Percentiles rank a stretch among this genome's conserved stretches.
Conservation (phyloP, 2,113 vertebrate genomes). For the Pluvialis apricaria region DNA sequence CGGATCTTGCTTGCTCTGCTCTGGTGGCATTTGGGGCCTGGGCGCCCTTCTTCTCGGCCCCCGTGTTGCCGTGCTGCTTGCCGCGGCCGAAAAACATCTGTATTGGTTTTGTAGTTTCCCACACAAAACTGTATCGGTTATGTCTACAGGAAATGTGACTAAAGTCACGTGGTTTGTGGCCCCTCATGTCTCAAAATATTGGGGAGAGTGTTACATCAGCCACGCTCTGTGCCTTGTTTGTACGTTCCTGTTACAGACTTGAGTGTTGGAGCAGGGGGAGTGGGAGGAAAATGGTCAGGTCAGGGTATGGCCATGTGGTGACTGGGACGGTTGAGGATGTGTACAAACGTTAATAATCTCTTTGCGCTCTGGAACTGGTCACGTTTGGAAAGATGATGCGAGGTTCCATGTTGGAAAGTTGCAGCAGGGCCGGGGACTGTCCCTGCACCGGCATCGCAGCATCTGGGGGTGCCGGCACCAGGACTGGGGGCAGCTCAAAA, state of each 20-base stretch:
- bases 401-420: fast-evolving
- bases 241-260: fast-evolving
- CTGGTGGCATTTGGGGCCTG: fast-evolving
- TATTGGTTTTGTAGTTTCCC: background rate
- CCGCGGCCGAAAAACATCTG: too few relatives aligned
- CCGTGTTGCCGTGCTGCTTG: fast-evolving
- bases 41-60: fast-evolving
- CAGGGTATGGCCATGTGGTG: background rate
- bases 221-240: fast-evolving
- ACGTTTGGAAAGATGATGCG: fast-evolving
- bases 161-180: fast-evolving
- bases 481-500: background rate
- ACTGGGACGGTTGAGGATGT: fast-evolving
- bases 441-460: fast-evolving
- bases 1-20: fast-evolving
- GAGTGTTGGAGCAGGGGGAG: background rate
- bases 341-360: fast-evolving
- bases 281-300: fast-evolving
- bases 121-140: fast-evolving
- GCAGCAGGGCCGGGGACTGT: fast-evolving
- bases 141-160: fast-evolving
- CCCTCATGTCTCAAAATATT: fast-evolving
- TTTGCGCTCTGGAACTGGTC: background rate
- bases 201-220: fast-evolving
- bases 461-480: fast-evolving